Percentiles rank a stretch among this genome's conserved stretches.
Conservation (phyloP, 2,797 vertebrate species). For the Carapus acus region DNA sequence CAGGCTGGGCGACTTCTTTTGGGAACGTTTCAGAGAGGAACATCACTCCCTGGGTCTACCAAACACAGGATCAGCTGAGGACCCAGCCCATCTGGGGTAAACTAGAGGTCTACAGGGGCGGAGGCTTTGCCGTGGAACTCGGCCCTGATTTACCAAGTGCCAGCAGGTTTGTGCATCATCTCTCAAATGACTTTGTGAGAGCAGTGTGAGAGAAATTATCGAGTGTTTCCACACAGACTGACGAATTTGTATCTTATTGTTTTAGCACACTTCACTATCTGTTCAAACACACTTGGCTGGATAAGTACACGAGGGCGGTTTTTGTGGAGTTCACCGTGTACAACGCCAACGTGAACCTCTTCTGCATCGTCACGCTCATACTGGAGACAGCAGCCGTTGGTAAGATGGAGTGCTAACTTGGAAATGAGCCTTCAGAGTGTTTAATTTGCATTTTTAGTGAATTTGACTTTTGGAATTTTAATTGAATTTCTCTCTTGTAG, state of each 20-base stretch:
- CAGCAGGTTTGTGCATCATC: slow-evolving; percentile 75
- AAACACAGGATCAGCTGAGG: slow-evolving; percentile 73
- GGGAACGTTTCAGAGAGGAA: slow-evolving; percentile 44
- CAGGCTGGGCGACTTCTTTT: slow-evolving; percentile 73
- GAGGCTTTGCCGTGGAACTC: slow-evolving; percentile 80
- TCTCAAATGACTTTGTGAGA: too few species aligned
- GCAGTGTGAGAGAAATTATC: too few species aligned
- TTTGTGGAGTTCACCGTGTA: slow-evolving; percentile 91
- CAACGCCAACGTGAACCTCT: slow-evolving; percentile 91
- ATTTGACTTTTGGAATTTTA: background rate
- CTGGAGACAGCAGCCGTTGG: slow-evolving; percentile 83
- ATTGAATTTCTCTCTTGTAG: slow-evolving; percentile 51
- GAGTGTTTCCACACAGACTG: too few species aligned
- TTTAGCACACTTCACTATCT: slow-evolving; percentile 80
- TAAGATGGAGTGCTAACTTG: slow-evolving; percentile 52
- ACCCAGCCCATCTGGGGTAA: slow-evolving; percentile 77
- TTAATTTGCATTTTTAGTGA: background rate
- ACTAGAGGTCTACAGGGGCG: slow-evolving; percentile 78
- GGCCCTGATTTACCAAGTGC: slow-evolving; percentile 74
- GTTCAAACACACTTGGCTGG: slow-evolving; percentile 80
- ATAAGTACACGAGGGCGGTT: slow-evolving; percentile 79
- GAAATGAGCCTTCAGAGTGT: too few species aligned
- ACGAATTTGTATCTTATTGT: too few species aligned
- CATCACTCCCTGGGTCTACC: slow-evolving; percentile 78
- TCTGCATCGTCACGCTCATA: slow-evolving; percentile 81